phyloP scores from a whole-genome alignment of 2,113 vertebrate species.

The Epinephelus lanceolatus region DNA sequence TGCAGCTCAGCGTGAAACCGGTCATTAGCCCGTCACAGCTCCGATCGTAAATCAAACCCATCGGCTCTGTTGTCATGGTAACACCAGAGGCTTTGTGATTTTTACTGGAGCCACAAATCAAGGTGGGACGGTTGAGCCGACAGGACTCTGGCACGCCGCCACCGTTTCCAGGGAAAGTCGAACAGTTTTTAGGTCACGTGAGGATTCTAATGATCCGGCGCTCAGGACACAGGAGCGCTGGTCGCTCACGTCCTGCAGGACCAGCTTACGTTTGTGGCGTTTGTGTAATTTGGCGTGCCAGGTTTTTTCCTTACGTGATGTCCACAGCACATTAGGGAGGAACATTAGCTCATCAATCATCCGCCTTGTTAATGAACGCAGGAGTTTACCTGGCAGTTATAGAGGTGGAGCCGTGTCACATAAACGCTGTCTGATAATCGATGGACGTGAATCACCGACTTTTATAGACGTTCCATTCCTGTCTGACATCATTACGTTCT shows the following conservation, averaged over 20 bases:
- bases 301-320: conserved; percentile 2
- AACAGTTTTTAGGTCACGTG: neutral
- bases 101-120: conserved; percentile 55
- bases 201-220: neutral
- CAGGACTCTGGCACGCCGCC: neutral
- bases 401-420: conserved; percentile 21
- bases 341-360: conserved; percentile 50
- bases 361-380: neutral
- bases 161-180: conserved; percentile 11
- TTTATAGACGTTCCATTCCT: conserved; percentile 31
- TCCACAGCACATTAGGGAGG: conserved; percentile 12
- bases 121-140: conserved; percentile 46
- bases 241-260: neutral
- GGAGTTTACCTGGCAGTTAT: conserved; percentile 29
- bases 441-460: conserved; percentile 42
- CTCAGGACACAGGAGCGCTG: neutral
- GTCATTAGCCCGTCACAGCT: conserved; percentile 80
- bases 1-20: conserved; percentile 65
- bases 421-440: conserved; percentile 9
- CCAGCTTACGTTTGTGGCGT: too few species aligned
- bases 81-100: conserved; percentile 50
- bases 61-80: conserved; percentile 66
- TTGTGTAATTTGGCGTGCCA: neutral
- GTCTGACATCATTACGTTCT: neutral
- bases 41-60: conserved; percentile 77